phyloP scores from a whole-genome alignment of 1,140 invertebrate species.

The Holcopasites calliopsidis region DNA sequence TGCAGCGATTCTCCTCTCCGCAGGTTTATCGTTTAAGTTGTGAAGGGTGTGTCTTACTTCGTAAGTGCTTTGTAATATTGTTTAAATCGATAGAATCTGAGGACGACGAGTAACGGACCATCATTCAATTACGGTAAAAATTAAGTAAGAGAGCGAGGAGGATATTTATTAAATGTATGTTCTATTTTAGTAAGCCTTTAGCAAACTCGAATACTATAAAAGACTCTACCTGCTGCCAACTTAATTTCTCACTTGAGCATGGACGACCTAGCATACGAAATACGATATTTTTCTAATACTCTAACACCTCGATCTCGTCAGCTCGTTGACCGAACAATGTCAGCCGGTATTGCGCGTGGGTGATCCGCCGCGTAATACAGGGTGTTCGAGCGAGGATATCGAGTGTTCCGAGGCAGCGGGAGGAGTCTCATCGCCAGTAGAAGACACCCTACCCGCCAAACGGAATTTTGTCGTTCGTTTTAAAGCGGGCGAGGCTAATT shows the following conservation, averaged over 20 bases:
- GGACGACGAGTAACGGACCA: too few species aligned
- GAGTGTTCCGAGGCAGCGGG: conserved; percentile 27
- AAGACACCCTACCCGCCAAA: conserved; percentile 60
- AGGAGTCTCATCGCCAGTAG: conserved; percentile 46
- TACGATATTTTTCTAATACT: background rate
- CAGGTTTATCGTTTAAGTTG: conserved; percentile 62
- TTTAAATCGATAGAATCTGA: too few species aligned
- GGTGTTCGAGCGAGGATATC: conserved; percentile 58
- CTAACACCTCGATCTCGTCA: background rate
- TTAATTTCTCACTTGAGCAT: too few species aligned
- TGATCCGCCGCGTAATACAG: conserved; percentile 60
- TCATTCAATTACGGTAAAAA: too few species aligned
- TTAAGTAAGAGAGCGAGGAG: too few species aligned
- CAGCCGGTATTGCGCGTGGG: conserved; percentile 46
- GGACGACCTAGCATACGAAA: too few species aligned
- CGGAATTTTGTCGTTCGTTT: conserved; percentile 58
- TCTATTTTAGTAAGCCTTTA: too few species aligned
- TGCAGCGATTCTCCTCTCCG: conserved; percentile 26
- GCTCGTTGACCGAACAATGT: conserved; percentile 27
- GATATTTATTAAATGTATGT: too few species aligned
- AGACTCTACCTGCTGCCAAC: too few species aligned
- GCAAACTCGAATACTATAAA: too few species aligned
- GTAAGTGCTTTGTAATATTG: too few species aligned
- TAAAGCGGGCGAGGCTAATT: conserved; percentile 59
- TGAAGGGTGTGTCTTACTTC: too few species aligned